Base-by-base conservation (phyloP, 2,888 invertebrate species). In the Drosophila infuscata region DNA sequence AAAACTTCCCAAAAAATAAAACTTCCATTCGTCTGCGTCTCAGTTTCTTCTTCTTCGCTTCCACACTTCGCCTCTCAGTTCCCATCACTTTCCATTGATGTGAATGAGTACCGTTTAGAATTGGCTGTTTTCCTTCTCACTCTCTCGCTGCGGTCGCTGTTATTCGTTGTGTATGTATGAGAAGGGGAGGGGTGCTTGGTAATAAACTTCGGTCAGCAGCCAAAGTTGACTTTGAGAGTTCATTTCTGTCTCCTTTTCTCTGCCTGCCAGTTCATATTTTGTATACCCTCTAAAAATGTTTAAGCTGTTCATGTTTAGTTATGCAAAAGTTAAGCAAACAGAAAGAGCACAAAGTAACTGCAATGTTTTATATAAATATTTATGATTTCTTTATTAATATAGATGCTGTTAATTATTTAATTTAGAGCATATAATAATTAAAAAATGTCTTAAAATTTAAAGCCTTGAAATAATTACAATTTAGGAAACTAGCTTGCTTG, bases 141-240 rank as follows among this genome's bases (percentile, higher is more conserved):
- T 63, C 54, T 36, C 36, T 38, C 51, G 53, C 62, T 41, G 67
- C 36, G 60, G 54, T 51, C 48, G 46, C 46, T 35, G 41, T 8
- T 46, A 3, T 46, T 2, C 46, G 4, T 25, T 0, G 4, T 0
- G 25, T 4, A 8, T 46, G 2, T 2, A 0, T 0, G 4, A 0
- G 1, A 7, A 7, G 46, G 15, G 12, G 20, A 2, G n/a, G 61
- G 64, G 32, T 25, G 29, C 29, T 48, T 52, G 74, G 81, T 70
- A 73, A 85, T 89, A 85, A 89, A 89, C 82, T 88, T 84, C 74
- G 80, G 77, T 71, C 83, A 68, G 69, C 80, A 66, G 81, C 75
- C 84, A 72, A 70, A 70, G 62, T 32, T 67, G 73, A 72, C 66
- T 68, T 76, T 54, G 3, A 20, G 41, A 32, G 20, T 54, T 54